A percentile compares a stretch with the other conserved stretches of the same genome.
Conservation (phyloP, 2,888 invertebrate species). For the Cotesia congregata region DNA sequence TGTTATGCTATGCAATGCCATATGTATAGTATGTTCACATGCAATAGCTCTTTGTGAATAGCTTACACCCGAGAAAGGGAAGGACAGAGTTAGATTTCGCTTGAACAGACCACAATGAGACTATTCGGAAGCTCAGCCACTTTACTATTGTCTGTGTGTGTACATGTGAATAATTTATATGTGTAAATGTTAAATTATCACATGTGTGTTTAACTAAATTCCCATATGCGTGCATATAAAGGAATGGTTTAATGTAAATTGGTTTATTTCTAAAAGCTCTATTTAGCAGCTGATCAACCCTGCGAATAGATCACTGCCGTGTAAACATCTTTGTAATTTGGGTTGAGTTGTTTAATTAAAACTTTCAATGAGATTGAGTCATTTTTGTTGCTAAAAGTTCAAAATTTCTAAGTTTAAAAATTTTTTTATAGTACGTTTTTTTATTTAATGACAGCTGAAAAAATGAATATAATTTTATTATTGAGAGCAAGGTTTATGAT, state of each 20-base stretch:
- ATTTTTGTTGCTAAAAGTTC: too few relatives aligned
- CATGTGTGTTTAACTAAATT: conserved; percentile 18
- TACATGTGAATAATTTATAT: neutral
- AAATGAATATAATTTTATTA: neutral
- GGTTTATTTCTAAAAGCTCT: conserved; percentile 29
- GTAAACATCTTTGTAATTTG: neutral
- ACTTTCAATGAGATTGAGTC: neutral
- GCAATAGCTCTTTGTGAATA: neutral
- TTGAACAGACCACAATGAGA: conserved; percentile 27
- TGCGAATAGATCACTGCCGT: neutral
- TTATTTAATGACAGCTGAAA: too few relatives aligned
- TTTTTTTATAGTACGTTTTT: too few relatives aligned
- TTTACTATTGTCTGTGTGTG: conserved; percentile 3
- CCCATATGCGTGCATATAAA: conserved; percentile 13
- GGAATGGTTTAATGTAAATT: neutral
- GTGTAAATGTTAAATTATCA: conserved; percentile 28
- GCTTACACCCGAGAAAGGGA: neutral
- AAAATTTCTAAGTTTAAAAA: too few relatives aligned
- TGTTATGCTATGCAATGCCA: neutral
- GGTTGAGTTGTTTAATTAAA: neutral
- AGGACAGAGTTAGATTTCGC: conserved; percentile 25
- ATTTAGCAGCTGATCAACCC: conserved; percentile 31
- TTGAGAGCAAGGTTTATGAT: neutral
- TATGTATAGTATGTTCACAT: neutral
- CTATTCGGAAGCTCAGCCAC: conserved; percentile 22